These are phyloP conservation scores for Silurus meridionalis DNA, from an alignment of 2,113 vertebrate genomes.

Conservation along the genomic window DNA sequence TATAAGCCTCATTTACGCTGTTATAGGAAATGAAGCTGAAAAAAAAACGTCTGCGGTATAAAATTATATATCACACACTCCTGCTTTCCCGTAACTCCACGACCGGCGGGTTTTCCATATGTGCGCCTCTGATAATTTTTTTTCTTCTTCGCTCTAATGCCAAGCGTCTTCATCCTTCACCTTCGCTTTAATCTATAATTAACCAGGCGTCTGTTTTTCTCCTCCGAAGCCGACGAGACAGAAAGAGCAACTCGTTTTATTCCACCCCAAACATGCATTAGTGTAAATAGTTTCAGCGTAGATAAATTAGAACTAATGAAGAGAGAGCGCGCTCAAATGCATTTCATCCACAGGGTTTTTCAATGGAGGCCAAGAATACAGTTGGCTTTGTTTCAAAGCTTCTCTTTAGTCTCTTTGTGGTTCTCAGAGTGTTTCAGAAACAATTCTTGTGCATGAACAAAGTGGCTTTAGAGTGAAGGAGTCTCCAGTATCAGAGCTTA, in stretches of 20 bases:
- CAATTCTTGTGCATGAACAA: too few relatives aligned
- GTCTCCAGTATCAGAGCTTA: too few relatives aligned
- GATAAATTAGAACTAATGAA: constrained; percentile 19
- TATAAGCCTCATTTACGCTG: neutral
- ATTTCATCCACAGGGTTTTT: neutral
- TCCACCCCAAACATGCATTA: neutral
- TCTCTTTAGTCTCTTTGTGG: neutral
- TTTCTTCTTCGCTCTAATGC: neutral
- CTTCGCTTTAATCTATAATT: neutral
- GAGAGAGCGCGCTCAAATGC: constrained; percentile 2
- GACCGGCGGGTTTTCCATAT: neutral
- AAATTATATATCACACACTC: neutral
- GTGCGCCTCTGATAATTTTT: neutral
- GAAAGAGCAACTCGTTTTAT: neutral
- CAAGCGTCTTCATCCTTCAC: neutral
- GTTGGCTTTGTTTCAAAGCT: neutral
- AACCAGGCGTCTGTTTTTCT: neutral
- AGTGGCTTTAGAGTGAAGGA: too few relatives aligned
- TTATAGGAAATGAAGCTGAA: neutral
- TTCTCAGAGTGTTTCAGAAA: too few relatives aligned
- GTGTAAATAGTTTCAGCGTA: neutral
- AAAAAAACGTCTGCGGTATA: neutral
- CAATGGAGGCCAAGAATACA: neutral
- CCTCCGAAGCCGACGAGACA: neutral
- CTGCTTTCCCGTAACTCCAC: neutral